These are phyloP conservation scores for Drosophila chauvacae DNA, from an alignment of 1,140 invertebrate genomes.

Conservation along the genomic window DNA sequence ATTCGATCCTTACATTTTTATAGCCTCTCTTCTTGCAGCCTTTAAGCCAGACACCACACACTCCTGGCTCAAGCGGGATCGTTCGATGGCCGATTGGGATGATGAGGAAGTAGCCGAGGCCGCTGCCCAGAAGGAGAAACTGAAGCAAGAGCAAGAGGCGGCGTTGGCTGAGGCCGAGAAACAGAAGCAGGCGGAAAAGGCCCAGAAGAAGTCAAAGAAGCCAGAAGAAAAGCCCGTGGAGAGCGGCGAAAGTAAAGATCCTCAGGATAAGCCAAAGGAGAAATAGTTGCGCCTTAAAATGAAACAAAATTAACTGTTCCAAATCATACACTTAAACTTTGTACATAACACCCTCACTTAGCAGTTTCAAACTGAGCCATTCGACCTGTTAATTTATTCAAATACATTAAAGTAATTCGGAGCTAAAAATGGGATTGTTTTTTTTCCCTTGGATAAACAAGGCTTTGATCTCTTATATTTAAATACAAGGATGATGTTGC, in stretches of 20 bases:
- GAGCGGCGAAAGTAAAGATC: constrained; percentile 24
- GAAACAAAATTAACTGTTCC: constrained; percentile 28
- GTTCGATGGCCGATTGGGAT: constrained; percentile 87
- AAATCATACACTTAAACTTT: constrained; percentile 38
- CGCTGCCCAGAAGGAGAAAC: constrained; percentile 65
- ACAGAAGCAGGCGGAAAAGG: constrained; percentile 63
- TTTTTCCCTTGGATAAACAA: neutral
- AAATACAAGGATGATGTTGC: too few species aligned
- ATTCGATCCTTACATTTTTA: constrained; percentile 69
- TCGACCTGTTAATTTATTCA: constrained; percentile 67
- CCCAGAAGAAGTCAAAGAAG: constrained; percentile 65
- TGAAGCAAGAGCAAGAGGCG: constrained; percentile 66
- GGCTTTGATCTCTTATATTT: too few species aligned
- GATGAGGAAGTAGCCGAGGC: constrained; percentile 84
- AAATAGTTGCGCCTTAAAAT: constrained; percentile 30
- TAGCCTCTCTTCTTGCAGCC: constrained; percentile 58
- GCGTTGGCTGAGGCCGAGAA: constrained; percentile 69
- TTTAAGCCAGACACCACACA: constrained; percentile 73
- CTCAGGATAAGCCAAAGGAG: constrained; percentile 51
- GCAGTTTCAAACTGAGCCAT: constrained; percentile 50
- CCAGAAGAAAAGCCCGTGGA: constrained; percentile 36
- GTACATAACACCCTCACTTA: constrained; percentile 43
- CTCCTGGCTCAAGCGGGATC: constrained; percentile 81
- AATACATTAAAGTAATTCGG: constrained; percentile 43
- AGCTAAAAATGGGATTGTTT: neutral